A percentile compares a stretch with the other conserved stretches of the same genome.
These are phyloP conservation scores for Capromys pilorides DNA, from an alignment of 2,797 vertebrate genomes.

Conservation along the genomic window DNA sequence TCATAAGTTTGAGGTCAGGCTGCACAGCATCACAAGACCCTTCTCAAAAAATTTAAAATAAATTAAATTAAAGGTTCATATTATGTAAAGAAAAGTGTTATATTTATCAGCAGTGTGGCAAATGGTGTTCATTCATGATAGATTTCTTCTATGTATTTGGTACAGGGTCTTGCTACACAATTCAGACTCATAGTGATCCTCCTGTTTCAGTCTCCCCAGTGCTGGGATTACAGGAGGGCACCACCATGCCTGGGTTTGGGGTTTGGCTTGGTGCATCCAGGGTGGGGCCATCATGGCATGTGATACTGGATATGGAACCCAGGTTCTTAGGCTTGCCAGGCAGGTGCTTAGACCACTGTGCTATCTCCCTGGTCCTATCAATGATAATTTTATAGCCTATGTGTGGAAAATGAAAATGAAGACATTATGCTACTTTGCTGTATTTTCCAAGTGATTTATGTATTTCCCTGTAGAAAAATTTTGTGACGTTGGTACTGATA, in stretches of 20 bases:
- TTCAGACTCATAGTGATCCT: no score
- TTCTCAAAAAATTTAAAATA: not conserved
- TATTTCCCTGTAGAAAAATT: not conserved
- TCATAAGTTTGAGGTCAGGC: not conserved
- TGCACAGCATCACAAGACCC: not conserved
- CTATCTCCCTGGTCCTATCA: not conserved
- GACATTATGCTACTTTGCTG: not conserved
- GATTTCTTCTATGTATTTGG: not conserved
- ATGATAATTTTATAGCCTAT: not conserved
- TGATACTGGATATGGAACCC: no score
- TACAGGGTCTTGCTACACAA: no score
- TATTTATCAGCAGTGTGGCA: not conserved
- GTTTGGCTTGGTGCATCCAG: no score
- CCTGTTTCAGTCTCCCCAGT: no score
- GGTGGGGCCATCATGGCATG: no score
- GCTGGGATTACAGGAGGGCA: no score
- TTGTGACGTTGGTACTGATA: not conserved
- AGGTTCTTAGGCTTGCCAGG: no score
- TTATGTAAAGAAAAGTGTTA: constrained; percentile 6
- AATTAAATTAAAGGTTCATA: not conserved
- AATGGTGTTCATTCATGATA: not conserved
- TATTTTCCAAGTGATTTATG: constrained; percentile 9
- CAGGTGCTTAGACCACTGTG: no score
- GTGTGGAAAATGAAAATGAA: constrained; percentile 5
- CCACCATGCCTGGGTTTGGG: no score